A percentile compares a stretch with the other conserved stretches of the same genome.
phyloP scores from a whole-genome alignment of 1,140 invertebrate genomes.

The Copidosoma floridanum region DNA sequence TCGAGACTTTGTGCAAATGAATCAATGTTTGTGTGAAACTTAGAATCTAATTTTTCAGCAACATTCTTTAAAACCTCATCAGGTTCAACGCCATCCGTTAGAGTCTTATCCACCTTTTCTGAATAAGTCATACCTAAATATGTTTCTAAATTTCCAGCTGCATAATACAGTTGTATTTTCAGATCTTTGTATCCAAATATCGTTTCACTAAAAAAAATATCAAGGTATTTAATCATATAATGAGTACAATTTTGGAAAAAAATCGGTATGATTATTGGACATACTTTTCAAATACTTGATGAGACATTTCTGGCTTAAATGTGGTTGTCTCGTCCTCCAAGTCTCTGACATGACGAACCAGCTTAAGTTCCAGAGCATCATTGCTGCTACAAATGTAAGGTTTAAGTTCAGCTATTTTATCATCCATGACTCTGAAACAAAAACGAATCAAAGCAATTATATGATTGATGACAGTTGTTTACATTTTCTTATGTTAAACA shows the following conservation, averaged over 20 bases:
- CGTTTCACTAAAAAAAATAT: slow-evolving; percentile 66
- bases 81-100: slow-evolving; percentile 65
- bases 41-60: slow-evolving; percentile 60
- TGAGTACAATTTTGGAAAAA: slow-evolving; percentile 18
- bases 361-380: slow-evolving; percentile 74
- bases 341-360: slow-evolving; percentile 69
- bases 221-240: slow-evolving; percentile 31
- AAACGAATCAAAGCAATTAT: neutral
- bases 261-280: neutral
- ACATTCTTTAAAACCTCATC: slow-evolving; percentile 79
- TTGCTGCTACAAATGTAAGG: slow-evolving; percentile 69
- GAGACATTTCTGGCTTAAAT: slow-evolving; percentile 87
- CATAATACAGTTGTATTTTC: slow-evolving; percentile 77
- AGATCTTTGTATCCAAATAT: slow-evolving; percentile 92
- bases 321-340: slow-evolving; percentile 68
- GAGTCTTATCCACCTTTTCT: slow-evolving; percentile 60
- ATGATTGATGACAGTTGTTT: neutral
- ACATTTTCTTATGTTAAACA: neutral
- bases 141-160: slow-evolving; percentile 74
- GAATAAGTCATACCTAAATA: slow-evolving; percentile 68
- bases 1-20: slow-evolving; percentile 66
- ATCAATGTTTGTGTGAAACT: slow-evolving; percentile 69
- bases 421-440: slow-evolving; percentile 43
- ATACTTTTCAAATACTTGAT: slow-evolving; percentile 87
- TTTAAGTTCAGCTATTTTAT: slow-evolving; percentile 57